Percentiles rank a stretch among this genome's conserved stretches.
Evolutionary conservation across 2,888 invertebrate genomes (phyloP).

Genomic region (Sesia bembeciformis): DNA sequence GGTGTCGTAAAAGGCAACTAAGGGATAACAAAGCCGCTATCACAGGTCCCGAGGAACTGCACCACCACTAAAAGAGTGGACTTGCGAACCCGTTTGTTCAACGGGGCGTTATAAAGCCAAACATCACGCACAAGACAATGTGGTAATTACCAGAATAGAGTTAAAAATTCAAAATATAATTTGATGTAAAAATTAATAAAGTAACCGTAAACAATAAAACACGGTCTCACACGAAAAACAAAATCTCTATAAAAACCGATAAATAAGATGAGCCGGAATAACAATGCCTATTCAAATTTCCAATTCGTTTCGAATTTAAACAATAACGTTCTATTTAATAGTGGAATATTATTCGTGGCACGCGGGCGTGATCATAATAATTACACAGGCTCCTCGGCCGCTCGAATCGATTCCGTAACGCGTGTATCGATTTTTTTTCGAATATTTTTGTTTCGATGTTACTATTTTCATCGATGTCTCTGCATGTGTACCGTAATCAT

Average conservation of each 20-base stretch:
- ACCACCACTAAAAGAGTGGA: too few relatives aligned
- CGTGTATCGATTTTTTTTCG: constrained; percentile 39
- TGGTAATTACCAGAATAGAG: too few relatives aligned
- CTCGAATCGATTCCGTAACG: constrained; percentile 58
- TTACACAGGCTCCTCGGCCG: constrained; percentile 24
- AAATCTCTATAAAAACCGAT: constrained; percentile 46
- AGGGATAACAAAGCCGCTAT: too few relatives aligned
- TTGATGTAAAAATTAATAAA: too few relatives aligned
- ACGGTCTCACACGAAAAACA: constrained; percentile 52
- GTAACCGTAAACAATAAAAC: too few relatives aligned
- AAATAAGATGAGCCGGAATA: constrained; percentile 56
- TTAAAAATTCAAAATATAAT: too few relatives aligned
- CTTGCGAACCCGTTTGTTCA: too few relatives aligned
- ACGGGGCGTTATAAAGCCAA: too few relatives aligned
- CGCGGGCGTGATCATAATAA: constrained; percentile 22
- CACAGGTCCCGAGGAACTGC: too few relatives aligned
- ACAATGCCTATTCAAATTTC: constrained; percentile 68
- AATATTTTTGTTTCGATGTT: too few relatives aligned
- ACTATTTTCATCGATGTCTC: neutral
- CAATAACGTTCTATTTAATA: constrained; percentile 71
- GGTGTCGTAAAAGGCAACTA: too few relatives aligned
- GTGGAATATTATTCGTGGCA: constrained; percentile 51
- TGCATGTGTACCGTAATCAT: neutral
- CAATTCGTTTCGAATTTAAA: constrained; percentile 69
- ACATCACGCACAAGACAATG: too few relatives aligned